Percentiles rank a stretch among this genome's conserved stretches.
phyloP scores from a whole-genome alignment of 1,140 invertebrate species.

The Drusus annulatus region DNA sequence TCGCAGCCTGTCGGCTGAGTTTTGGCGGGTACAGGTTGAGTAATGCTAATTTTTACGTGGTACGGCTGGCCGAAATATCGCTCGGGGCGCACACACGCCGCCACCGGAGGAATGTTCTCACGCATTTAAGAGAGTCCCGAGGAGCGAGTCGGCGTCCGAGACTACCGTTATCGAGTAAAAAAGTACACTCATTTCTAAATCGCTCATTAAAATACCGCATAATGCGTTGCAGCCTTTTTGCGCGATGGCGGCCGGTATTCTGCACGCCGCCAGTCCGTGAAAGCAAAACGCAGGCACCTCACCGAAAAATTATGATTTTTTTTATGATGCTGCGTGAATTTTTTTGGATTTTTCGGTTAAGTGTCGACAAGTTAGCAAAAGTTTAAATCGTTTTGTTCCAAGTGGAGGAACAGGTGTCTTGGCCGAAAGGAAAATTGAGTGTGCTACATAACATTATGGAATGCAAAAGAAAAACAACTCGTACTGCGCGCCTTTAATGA shows the following conservation, averaged over 20 bases:
- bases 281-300: background rate
- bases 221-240: background rate
- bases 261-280: background rate
- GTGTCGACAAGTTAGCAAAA: background rate
- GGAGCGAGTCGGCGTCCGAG: background rate
- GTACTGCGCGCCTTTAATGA: background rate
- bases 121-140: conserved; percentile 7
- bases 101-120: conserved; percentile 42
- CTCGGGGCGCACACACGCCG: conserved; percentile 32
- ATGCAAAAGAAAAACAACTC: conserved; percentile 24
- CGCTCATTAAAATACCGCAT: conserved; percentile 16
- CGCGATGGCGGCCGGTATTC: background rate
- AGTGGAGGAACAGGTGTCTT: conserved; percentile 8
- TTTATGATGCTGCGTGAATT: background rate
- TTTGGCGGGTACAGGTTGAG: background rate
- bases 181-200: background rate
- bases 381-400: conserved; percentile 9
- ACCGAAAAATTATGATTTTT: background rate
- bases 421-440: conserved; percentile 36
- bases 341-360: background rate
- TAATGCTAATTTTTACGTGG: conserved; percentile 11
- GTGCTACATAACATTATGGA: conserved; percentile 11
- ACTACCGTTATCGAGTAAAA: background rate
- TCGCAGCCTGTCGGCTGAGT: background rate
- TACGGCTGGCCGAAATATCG: conserved; percentile 31